A percentile compares a stretch with the other conserved stretches of the same genome.
phyloP scores from a whole-genome alignment of 2,113 vertebrate genomes.

The Sylvietta virens region DNA sequence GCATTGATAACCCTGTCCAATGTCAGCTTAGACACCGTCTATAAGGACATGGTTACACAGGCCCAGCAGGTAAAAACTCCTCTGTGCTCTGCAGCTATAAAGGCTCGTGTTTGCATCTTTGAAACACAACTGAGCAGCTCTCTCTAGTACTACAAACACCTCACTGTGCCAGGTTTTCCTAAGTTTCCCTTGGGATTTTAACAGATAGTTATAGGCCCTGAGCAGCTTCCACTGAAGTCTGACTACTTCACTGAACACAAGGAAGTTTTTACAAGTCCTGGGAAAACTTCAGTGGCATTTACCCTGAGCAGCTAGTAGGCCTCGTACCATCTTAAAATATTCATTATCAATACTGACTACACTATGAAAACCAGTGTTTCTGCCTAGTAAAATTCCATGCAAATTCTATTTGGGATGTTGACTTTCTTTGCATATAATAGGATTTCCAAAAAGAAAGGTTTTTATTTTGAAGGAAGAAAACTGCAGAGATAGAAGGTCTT shows the following conservation, averaged over 20 bases:
- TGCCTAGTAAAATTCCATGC: not conserved
- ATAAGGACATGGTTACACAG: constrained; percentile 95
- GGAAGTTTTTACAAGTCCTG: not conserved
- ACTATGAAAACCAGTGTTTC: not conserved
- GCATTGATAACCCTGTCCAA: constrained; percentile 81
- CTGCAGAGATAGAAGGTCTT: not conserved
- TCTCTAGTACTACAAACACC: not conserved
- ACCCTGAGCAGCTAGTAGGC: not conserved
- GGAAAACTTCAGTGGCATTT: not conserved
- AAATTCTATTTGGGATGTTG: not conserved
- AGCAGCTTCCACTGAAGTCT: not conserved
- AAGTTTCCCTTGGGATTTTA: not conserved
- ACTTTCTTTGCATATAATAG: not conserved
- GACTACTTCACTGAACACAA: not conserved
- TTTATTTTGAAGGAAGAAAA: not conserved
- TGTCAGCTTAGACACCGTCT: constrained; percentile 88
- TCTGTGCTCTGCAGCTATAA: not conserved
- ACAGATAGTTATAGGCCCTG: not conserved
- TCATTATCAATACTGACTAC: not conserved
- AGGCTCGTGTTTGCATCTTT: accelerated
- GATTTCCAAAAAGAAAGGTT: not conserved
- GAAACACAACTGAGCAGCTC: not conserved
- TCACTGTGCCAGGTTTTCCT: not conserved
- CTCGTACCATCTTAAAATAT: not conserved
- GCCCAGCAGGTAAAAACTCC: constrained; percentile 84